Evolutionary conservation across 2,797 vertebrate species (phyloP).

Genomic region (Leontocebus nigricollis): DNA sequence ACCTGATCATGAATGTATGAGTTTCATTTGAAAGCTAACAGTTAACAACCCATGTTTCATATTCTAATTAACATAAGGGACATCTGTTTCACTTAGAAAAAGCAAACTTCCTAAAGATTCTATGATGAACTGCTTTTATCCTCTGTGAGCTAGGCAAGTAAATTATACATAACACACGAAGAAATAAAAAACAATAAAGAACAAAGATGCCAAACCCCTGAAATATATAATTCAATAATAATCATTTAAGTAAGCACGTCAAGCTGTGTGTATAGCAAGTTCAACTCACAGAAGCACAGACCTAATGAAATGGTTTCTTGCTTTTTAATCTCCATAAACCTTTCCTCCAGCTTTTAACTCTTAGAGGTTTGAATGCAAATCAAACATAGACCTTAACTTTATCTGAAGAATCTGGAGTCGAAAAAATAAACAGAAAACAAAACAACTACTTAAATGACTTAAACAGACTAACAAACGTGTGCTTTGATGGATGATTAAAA

Average conservation of each 20-base stretch:
- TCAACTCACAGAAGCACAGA: constrained; percentile 52
- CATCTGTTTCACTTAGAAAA: constrained; percentile 50
- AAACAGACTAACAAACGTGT: constrained; percentile 53
- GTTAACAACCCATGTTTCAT: constrained; percentile 56
- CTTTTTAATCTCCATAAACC: constrained; percentile 67
- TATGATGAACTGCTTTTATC: constrained; percentile 71
- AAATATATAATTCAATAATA: constrained; percentile 71
- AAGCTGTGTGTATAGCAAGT: constrained; percentile 32
- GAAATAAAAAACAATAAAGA: constrained; percentile 51
- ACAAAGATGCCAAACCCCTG: constrained; percentile 62
- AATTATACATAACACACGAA: constrained; percentile 34
- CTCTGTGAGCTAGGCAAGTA: constrained; percentile 39
- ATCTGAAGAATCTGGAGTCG: constrained; percentile 50
- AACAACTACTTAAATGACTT: constrained; percentile 63
- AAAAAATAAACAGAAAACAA: constrained; percentile 73
- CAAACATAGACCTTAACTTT: constrained; percentile 31
- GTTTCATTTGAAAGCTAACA: constrained; percentile 79
- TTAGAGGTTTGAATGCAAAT: constrained; percentile 27
- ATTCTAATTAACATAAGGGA: constrained; percentile 71
- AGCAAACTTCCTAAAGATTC: constrained; percentile 55
- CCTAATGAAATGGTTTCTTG: constrained; percentile 19
- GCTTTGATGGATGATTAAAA: constrained; percentile 64
- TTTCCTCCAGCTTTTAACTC: constrained; percentile 68
- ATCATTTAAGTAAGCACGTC: constrained; percentile 67
- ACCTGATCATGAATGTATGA: constrained; percentile 76